Evolutionary conservation across 2,113 vertebrate species (phyloP), one percentile per base, ranked within the genome.

Genomic region (Etheostoma cragini): DNA sequence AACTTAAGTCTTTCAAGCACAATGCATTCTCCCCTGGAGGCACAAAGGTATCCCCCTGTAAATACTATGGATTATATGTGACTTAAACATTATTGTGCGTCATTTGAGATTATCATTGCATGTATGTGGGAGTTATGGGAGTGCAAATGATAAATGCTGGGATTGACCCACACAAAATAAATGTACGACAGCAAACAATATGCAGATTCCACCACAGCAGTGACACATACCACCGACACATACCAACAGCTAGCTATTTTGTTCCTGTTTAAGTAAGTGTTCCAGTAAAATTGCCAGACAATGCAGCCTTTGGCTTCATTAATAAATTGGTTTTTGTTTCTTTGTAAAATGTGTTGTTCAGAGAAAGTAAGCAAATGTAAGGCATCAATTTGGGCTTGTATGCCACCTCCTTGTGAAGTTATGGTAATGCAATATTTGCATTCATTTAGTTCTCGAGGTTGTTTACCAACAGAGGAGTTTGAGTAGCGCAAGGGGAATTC

Each of bases 1-100:
- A 86, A 67, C 66, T 52, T 62, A 8, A 61, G 80, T 86, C 81
- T 86, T 87, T 89, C 21, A 72, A 74, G 64, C 63, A 72, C 66
- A 91, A 83, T 87, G 78, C 15, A 14, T 83, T 72, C 38, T 71
- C 75, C 86, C 83, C 54, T 45, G 61, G 76, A 72, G 80, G 21
- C 60, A 54, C 66, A 76, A 68, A 58, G 42, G 22, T 72, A 63
- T 71, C 45, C 73, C 38, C 22, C 46, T 21, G 47, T 52, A 68
- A 69, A 49, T 54, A 50, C 38, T 58, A 52, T 71, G 45, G 52
- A 75, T 66, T 76, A 49, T 68, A 1, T 74, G 65, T 79, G 57
- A 77, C 67, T 30, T 62, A 16, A 67, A 81, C 52, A 46, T 78
- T 46, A 24, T 16, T 71, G 64, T 54, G 47, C 15, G 26, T 81